Conservation (phyloP, 2,888 invertebrate species). For the Trachelus tabidus region DNA sequence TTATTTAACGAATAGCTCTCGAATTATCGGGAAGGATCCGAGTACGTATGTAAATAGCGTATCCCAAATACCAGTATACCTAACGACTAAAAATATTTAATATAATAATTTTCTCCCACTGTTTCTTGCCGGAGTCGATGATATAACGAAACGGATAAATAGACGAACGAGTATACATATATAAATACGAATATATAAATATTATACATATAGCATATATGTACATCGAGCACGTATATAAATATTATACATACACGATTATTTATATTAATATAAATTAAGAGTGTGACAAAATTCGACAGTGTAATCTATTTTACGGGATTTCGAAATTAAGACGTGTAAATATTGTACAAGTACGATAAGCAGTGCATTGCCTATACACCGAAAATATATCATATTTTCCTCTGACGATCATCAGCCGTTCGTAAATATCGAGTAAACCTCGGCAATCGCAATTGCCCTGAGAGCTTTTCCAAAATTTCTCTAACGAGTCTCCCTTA, state of each 20-base stretch:
- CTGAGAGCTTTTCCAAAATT: not conserved
- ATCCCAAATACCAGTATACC: slow-evolving; percentile 18
- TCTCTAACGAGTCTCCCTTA: not conserved
- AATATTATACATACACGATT: slow-evolving; percentile 27
- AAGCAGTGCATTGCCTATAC: slow-evolving; percentile 43
- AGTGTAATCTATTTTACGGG: slow-evolving; percentile 33
- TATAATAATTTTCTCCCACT: slow-evolving; percentile 4
- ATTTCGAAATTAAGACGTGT: slow-evolving; percentile 40
- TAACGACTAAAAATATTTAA: slow-evolving; percentile 11
- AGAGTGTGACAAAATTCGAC: slow-evolving; percentile 35
- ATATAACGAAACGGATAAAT: slow-evolving; percentile 17
- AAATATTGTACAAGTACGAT: slow-evolving; percentile 59
- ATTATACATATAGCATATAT: slow-evolving; percentile 28
- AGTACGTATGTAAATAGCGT: slow-evolving; percentile 22
- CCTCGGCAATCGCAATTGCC: not conserved
- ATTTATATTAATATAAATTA: slow-evolving; percentile 55
- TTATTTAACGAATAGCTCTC: slow-evolving; percentile 26
- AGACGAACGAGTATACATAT: slow-evolving; percentile 14
- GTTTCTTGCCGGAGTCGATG: slow-evolving; percentile 9
- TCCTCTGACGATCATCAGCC: slow-evolving; percentile 45
- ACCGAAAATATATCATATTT: slow-evolving; percentile 61
- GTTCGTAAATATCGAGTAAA: not conserved
- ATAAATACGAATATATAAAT: slow-evolving; percentile 38
- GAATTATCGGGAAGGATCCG: slow-evolving; percentile 11
- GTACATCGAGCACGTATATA: slow-evolving; percentile 10